Evolutionary conservation across 2,888 invertebrate species (phyloP).

Genomic region (Pogonocherus hispidulus): DNA sequence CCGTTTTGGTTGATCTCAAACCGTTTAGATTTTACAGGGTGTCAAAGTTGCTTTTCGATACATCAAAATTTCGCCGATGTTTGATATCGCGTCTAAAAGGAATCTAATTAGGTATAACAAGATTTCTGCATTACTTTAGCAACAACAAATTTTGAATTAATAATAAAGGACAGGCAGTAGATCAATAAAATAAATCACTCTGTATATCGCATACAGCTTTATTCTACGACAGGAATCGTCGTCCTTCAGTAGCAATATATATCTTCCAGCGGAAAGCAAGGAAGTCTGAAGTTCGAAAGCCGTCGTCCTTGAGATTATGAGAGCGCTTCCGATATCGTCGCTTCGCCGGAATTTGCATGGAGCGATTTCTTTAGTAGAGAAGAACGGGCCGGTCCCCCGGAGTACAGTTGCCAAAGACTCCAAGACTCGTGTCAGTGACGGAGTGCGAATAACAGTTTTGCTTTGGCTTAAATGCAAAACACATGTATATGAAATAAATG

Average conservation of each 20-base stretch:
- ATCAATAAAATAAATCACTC: too few species aligned
- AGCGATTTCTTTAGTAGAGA: slow-evolving; percentile 39
- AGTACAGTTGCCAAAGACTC: slow-evolving; percentile 33
- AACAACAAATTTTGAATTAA: too few species aligned
- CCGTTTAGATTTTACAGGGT: too few species aligned
- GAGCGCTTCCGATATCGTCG: slow-evolving; percentile 21
- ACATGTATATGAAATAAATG: too few species aligned
- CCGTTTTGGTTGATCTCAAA: too few species aligned
- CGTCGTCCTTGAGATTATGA: slow-evolving; percentile 1
- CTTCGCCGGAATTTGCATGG: slow-evolving; percentile 43
- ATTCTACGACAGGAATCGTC: slow-evolving; percentile 3
- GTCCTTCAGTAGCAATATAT: slow-evolving; percentile 10
- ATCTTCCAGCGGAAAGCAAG: background rate
- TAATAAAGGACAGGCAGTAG: too few species aligned
- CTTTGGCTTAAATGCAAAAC: background rate
- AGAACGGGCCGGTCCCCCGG: slow-evolving; percentile 31
- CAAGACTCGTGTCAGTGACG: slow-evolving; percentile 18
- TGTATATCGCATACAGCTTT: too few species aligned
- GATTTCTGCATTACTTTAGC: too few species aligned
- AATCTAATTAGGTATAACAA: too few species aligned
- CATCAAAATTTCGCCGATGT: too few species aligned
- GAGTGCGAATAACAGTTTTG: background rate
- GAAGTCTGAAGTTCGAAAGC: background rate
- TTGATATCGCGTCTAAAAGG: too few species aligned
- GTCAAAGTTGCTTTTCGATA: too few species aligned